Base-by-base conservation (phyloP, 37 sponge, comb jelly and placozoan species). In the Eunapius fragilis region DNA sequence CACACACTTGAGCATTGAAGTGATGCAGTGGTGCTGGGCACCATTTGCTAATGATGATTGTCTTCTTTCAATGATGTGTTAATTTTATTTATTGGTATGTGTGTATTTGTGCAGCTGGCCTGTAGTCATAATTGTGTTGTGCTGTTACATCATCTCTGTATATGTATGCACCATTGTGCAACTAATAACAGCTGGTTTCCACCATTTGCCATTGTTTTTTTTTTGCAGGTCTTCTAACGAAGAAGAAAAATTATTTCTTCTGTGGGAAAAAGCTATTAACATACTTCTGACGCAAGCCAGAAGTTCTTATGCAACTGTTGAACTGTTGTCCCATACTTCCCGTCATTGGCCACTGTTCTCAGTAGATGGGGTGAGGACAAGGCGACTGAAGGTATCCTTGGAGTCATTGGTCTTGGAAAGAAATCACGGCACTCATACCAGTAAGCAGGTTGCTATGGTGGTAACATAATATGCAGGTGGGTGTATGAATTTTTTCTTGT, bases 321-420 rank as follows among this genome's bases (percentile, higher is more conserved):
- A n/a, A n/a, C n/a, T n/a, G 48, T 95, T 0, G 76, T 89, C 2
- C 84, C 92, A 22, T 80, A 85, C 58, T 19, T 96, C 26, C 71
- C 87, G 2, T 71, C 78, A 36, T 47, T 96, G 35, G 91, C 83
- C 11, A 79, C 79, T 17, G 47, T 68, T 4, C 58, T 96, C 28
- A 37, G 48, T 10, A 68, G 91, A 0, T 83, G 82, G 47, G 93
- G 93, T 35, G 97, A 94, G 69, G 97, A 96, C 80, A 93, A 94
- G 75, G 87, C 88, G 2, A 78, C 88, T 14, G 94, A 93, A n/a
- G 97, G 97, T n/a, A 70, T 96, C 28, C 86, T 96, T 19, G 94
- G 97, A 17, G 92, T 76, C 22, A 91, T 96, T 75, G 95, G 97
- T 34, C 77, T 96, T 35, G 97, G 97, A 17, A 94, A 89, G 87